phyloP scores from a whole-genome alignment of 1,140 invertebrate species.

The Caenorhabditis brenneri region DNA sequence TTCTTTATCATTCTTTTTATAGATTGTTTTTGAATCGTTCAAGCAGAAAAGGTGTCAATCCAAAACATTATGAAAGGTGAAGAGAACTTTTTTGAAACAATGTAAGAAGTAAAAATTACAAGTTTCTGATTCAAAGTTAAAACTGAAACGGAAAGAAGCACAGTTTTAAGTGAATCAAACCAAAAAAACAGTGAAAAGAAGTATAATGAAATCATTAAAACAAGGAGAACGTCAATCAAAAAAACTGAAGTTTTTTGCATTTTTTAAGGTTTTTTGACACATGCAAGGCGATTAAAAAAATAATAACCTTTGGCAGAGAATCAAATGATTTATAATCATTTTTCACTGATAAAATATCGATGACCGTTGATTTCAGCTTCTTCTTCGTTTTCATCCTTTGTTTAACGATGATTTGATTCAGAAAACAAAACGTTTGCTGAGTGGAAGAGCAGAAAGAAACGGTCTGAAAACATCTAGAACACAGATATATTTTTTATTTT shows the following conservation, averaged over 20 bases:
- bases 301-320: not conserved
- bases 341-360: not conserved
- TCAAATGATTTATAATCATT: conserved; percentile 7
- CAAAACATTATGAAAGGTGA: not conserved
- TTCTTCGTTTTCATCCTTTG: not conserved
- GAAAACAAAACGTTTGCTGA: not conserved
- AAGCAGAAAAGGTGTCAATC: not conserved
- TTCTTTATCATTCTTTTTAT: not conserved
- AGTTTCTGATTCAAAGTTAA: no score
- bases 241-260: not conserved
- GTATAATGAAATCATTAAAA: not conserved
- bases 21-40: not conserved
- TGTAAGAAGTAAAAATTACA: no score
- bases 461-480: not conserved
- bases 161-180: no score
- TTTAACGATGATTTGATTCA: no score
- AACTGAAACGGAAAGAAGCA: no score
- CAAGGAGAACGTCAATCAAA: not conserved
- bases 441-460: not conserved
- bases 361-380: not conserved
- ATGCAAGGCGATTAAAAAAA: not conserved
- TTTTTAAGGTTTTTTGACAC: not conserved
- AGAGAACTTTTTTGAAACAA: no score
- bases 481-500: not conserved
- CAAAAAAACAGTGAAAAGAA: no score